Percentiles rank a stretch among this genome's conserved stretches.
These are phyloP conservation scores for Malachius bipustulatus DNA, from an alignment of 2,888 invertebrate genomes.

Conservation along the genomic window DNA sequence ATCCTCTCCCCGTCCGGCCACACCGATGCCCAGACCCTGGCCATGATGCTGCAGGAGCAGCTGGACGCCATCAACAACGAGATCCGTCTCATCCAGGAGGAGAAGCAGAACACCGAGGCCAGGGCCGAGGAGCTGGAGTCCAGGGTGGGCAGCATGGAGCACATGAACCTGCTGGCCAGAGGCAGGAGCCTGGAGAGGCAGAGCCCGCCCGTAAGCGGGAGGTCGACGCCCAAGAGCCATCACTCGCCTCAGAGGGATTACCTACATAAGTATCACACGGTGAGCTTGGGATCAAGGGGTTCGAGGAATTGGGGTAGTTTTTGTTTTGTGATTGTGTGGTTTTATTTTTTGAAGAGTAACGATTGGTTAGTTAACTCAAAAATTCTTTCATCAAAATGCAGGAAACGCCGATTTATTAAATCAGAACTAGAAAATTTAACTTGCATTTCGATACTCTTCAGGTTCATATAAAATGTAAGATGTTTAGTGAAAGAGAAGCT, in stretches of 20 bases:
- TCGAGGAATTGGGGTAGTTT: too few species aligned
- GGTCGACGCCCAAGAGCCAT: constrained; percentile 72
- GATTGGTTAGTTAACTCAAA: too few species aligned
- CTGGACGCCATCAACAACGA: constrained; percentile 99
- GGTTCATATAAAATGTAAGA: too few species aligned
- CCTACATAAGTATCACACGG: constrained; percentile 93
- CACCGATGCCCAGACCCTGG: constrained; percentile 88
- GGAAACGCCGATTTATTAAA: too few species aligned
- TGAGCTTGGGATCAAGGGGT: too few species aligned
- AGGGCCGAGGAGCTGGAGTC: constrained; percentile 96
- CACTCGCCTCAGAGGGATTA: constrained; percentile 73
- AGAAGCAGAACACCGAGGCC: constrained; percentile 81
- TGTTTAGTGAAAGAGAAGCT: too few species aligned
- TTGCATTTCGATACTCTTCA: too few species aligned
- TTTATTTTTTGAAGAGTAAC: too few species aligned
- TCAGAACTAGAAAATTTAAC: too few species aligned
- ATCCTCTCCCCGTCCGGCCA: constrained; percentile 59
- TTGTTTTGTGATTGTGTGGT: too few species aligned
- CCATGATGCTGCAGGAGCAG: constrained; percentile 98
- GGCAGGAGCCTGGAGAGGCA: constrained; percentile 59
- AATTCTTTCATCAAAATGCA: too few species aligned
- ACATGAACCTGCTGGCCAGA: constrained; percentile 72
- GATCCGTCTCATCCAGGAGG: constrained; percentile 59
- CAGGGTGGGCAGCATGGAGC: constrained; percentile 89
- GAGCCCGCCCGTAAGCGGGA: constrained; percentile 79